Base-by-base conservation (phyloP, 1,140 invertebrate genomes). In the Drosophila sp. region DNA sequence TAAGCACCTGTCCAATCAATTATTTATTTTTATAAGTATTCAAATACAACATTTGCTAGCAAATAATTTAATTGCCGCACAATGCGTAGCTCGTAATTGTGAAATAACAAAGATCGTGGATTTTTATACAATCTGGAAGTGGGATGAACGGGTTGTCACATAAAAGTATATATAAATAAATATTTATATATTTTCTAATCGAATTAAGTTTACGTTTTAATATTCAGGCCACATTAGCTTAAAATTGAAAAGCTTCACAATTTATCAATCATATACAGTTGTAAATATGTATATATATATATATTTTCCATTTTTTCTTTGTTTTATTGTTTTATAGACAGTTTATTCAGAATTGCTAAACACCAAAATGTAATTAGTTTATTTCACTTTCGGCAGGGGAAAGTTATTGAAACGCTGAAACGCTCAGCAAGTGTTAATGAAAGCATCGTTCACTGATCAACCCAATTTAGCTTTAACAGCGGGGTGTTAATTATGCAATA, bases 401-500 rank as follows among this genome's bases (percentile, higher is more conserved):
- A 71, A 71, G 61, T 64, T 41, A 40, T 46, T 45, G 4, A 2
- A n/a, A n/a, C n/a, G n/a, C n/a, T 34, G 11, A 34, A 9, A 13
- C 14, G 38, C 21, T 43, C 13, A 40, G 14, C 36, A 54, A 38
- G 59, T 70, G 66, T 63, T 63, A 63, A 63, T 54, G 32, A 64
- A 48, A 56, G 32, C 32, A 40, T 50, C 41, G 13, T 29, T 9
- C 7, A n/a, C 40, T 36, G 43, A 65, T 41, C 34, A 32, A 14
- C 40, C 11, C 18, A 50, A 71, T 67, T 67, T 29, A 38, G 40
- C 41, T 14, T 53, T 57, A 56, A 63, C 72, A 71, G 66, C 72
- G 43, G 66, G 66, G 41, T 18, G 58, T 63, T 48, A 63, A 56
- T 57, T 70, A n/a, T 63, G 57, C 7, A 62, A 71, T 63, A 56